Conservation (phyloP, 2,113 vertebrate genomes). For the Equus przewalskii region DNA sequence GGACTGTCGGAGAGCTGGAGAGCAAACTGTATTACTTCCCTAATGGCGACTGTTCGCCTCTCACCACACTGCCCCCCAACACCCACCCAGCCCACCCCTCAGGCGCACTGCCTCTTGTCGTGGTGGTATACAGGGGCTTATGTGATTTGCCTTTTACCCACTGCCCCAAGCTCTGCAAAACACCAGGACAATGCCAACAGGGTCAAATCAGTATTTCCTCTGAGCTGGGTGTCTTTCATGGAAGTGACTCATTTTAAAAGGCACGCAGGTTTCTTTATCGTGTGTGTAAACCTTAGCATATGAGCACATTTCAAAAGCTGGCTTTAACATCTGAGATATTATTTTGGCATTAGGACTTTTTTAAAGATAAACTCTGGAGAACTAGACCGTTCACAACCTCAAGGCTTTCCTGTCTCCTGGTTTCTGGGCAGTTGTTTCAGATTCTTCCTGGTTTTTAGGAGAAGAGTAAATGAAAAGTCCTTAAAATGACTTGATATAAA, state of each 20-base stretch:
- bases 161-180: background rate
- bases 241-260: constrained; percentile 4
- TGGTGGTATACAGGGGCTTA: background rate
- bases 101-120: background rate
- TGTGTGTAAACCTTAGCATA: background rate
- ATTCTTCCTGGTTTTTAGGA: background rate
- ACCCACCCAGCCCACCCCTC: background rate
- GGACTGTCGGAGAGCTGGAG: background rate
- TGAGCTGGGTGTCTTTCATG: background rate
- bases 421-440: background rate
- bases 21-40: background rate
- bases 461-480: background rate
- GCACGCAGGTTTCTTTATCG: background rate
- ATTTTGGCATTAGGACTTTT: background rate
- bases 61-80: background rate
- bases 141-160: background rate
- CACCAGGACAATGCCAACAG: background rate
- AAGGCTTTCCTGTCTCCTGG: background rate
- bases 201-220: background rate
- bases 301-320: background rate
- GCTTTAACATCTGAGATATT: background rate
- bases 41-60: background rate
- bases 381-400: background rate
- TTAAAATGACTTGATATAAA: background rate
- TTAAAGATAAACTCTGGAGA: background rate